Base-by-base conservation (phyloP, 1,140 invertebrate genomes). In the Rhagoletis pomonella region DNA sequence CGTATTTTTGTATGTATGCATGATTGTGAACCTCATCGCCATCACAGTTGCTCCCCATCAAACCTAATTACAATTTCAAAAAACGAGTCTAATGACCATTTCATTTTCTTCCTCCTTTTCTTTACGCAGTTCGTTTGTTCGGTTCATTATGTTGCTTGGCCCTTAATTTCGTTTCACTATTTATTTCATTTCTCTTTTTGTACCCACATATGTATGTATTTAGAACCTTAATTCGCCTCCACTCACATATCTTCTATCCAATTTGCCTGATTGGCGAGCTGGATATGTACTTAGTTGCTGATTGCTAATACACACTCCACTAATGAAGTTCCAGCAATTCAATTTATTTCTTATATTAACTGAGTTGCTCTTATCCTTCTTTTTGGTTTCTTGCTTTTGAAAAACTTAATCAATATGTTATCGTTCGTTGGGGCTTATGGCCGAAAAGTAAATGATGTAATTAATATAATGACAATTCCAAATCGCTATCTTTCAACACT, bases 401-500 rank as follows among this genome's bases (percentile, higher is more conserved):
- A 81, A 81, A 81, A 81, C 73, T 81, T 81, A 81, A 81, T 81
- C 73, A 81, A 81, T 81, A 81, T 81, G 73, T 81, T 81, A 55
- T 55, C 47, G 47, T 81, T 81, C n/a, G 17, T 81, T 55, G 73
- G n/a, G 6, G 47, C 47, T 81, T 81, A 81, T 81, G 73, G 47
- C 47, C 47, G 62, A 50, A 87, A 84, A 87, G 10, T 73, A 87
- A 87, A 87, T 87, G 87, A 87, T 87, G 87, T 87, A 87, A 87
- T 87, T 87, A 81, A 77, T 87, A 59, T 87, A 87, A 87, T 87
- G 87, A 81, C 64, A 86, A 86, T 86, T 86, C 59, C 64, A 42
- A 69, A 10, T 60, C 19, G 44, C 86, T 69, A 64, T 50, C 29
- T 60, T 64, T 86, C 58, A 65, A n/a, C 62, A 50, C 85, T 86